Base-by-base conservation (phyloP, 2,888 invertebrate species). In the Hetaerina titia region DNA sequence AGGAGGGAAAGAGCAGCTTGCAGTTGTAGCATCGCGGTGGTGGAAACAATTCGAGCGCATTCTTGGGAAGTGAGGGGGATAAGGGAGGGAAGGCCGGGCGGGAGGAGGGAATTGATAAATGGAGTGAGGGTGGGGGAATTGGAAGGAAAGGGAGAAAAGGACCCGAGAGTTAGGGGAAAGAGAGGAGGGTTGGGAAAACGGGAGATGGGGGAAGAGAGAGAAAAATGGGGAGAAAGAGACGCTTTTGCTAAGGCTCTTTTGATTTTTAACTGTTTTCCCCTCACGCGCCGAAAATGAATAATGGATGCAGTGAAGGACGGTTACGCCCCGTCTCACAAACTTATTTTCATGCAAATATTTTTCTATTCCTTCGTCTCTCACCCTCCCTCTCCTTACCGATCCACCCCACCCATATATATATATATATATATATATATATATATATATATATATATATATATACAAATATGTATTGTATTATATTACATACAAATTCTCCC, bases 331-430 rank as follows among this genome's bases (percentile, higher is more conserved):
- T 64, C 90, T 92, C 92, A 69, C 92, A 92, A 92, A 92, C 92
- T 92, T 92, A 92, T 92, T 92, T 92, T 92, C 92, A 92, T 92
- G 92, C 92, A 92, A 92, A 92, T 92, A 92, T 92, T 92, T 92
- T 92, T 92, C 92, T 69, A 92, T 92, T 92, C 92, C 57, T 92
- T 69, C 74, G 64, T 69, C 90, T 22, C 64, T 22, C n/a, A 45
- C 74, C n/a, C 57, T 69, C 56, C 69, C 11, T 92, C 25, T 81
- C 81, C 81, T 81, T 31, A 81, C 25, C 81, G 15, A 31, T 15
- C 11, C 69, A 31, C 25, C 25, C 31, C 25, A 22, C n/a, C 8
- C 69, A 9, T 69, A 17, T 69, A 4, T n/a, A 2, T 69, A 22
- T 17, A 1, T 60, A 5, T 60, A 4, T 60, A 1, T 60, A 1